Evolutionary conservation across 53 echinoderm and acorn worm species (phyloP).

Genomic region (Apostichopus leukothele): DNA sequence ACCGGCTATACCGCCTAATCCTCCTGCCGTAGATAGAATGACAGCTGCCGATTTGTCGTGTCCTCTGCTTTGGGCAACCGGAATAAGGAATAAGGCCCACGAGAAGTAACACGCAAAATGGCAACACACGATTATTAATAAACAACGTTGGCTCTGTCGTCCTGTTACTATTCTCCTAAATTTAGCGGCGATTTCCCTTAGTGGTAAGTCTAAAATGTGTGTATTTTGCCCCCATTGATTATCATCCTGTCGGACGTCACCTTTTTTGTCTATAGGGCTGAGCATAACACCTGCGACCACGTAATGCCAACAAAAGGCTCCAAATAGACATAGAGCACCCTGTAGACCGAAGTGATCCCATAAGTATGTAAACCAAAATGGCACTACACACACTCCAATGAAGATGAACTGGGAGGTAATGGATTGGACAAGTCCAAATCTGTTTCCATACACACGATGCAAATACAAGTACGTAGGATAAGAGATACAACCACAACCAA

Average conservation of each 20-base stretch:
- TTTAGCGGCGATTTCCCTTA: background rate
- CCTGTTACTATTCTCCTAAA: background rate
- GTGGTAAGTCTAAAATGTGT: background rate
- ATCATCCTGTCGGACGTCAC: background rate
- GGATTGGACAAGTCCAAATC: conserved; percentile 3
- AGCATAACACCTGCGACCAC: background rate
- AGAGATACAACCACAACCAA: conserved; percentile 10
- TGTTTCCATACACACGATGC: conserved; percentile 5
- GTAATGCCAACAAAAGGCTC: conserved; percentile 8
- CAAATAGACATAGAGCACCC: background rate
- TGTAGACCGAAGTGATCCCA: background rate
- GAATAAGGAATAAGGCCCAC: conserved; percentile 4
- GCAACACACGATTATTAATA: background rate
- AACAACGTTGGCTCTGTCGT: background rate
- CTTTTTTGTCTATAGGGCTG: background rate
- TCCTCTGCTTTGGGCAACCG: background rate
- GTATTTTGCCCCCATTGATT: background rate
- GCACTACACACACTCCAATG: conserved; percentile 3
- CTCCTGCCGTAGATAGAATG: conserved; percentile 1
- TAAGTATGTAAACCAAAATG: background rate
- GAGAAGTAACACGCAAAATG: conserved; percentile 26
- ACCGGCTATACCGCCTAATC: background rate
- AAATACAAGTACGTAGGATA: background rate
- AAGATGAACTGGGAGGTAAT: conserved; percentile 7
- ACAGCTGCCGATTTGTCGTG: background rate